Evolutionary conservation across 2,113 vertebrate genomes (phyloP), one percentile per base, ranked within the genome.

Genomic region (Pelodiscus sinensis): DNA sequence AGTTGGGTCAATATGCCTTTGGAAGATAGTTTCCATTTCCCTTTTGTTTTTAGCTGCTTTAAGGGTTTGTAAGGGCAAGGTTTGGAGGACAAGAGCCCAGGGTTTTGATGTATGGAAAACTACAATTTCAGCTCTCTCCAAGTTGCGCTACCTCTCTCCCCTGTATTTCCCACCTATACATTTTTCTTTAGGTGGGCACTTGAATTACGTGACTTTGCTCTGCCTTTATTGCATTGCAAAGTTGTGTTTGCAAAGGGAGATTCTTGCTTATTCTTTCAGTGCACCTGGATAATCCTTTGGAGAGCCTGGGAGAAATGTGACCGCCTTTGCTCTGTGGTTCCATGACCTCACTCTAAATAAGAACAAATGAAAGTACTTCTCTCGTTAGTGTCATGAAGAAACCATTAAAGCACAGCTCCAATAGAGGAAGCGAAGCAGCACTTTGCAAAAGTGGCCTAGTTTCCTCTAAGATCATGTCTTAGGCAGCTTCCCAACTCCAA

Each of bases 361-460:
- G 54, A 92, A 73, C 79, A 94, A 94, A 82, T 87, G 84, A 87
- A 95, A 95, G 57, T 68, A n/a, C 51, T 94, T 84, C 35, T 18
- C 62, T 94, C 77, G 16, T 94, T 92, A 6, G 6, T 90, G 68
- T 79, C 51, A 55, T 86, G 94, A 96, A 96, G 88, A 96, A 96
- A 89, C 54, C 24, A 82, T 84, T 91, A 81, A 95, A 94, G 87
- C 85, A 71, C 50, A 87, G 14, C 27, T 90, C 4, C 2, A 84
- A 87, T 22, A 58, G 44, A 93, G 25, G 79, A 93, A 92, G 75
- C 65, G 73, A 71, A 94, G 73, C 3, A 89, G 38, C 75, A 88
- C 88, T 94, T 95, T 68, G 78, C 22, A 60, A 75, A 92, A 96
- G 56, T 78, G 71, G 60, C 84, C 68, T 1, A 75, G 25, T 87